These are phyloP conservation scores for Sphyrna mokarran DNA, from an alignment of 2,113 vertebrate genomes.

Conservation along the genomic window DNA sequence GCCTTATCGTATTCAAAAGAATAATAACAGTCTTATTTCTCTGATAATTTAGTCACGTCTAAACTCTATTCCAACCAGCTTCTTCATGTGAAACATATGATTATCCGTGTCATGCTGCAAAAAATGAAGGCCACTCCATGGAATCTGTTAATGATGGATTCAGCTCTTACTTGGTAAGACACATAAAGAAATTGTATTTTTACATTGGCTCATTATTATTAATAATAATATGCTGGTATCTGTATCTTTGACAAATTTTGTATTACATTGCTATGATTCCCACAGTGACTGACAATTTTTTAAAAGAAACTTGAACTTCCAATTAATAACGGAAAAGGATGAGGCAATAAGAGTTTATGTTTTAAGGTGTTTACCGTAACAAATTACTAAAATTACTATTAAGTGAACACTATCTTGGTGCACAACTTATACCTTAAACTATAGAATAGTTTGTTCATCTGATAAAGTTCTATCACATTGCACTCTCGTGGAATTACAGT, in stretches of 20 bases:
- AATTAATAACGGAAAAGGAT: not conserved
- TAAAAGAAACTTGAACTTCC: not conserved
- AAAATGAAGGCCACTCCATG: constrained; percentile 65
- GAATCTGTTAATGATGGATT: constrained; percentile 80
- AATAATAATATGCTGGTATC: not conserved
- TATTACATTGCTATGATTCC: not conserved
- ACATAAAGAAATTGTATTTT: not conserved
- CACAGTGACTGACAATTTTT: not conserved
- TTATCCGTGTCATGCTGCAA: constrained; percentile 68
- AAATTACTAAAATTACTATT: not conserved
- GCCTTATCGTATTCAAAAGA: not conserved
- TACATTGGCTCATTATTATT: not conserved
- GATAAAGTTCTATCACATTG: not conserved
- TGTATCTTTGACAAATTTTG: not conserved
- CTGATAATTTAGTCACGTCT: not conserved
- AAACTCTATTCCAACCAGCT: constrained; percentile 53
- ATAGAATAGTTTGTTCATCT: not conserved
- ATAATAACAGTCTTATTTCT: not conserved
- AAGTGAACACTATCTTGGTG: not conserved
- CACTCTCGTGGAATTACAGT: not conserved
- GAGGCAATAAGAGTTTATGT: not conserved
- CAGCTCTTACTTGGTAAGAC: constrained; percentile 79
- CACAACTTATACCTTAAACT: not conserved
- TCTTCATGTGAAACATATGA: constrained; percentile 89
- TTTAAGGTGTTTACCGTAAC: not conserved